Conservation (phyloP, 2,113 vertebrate genomes). For the Hystrix brachyura region DNA sequence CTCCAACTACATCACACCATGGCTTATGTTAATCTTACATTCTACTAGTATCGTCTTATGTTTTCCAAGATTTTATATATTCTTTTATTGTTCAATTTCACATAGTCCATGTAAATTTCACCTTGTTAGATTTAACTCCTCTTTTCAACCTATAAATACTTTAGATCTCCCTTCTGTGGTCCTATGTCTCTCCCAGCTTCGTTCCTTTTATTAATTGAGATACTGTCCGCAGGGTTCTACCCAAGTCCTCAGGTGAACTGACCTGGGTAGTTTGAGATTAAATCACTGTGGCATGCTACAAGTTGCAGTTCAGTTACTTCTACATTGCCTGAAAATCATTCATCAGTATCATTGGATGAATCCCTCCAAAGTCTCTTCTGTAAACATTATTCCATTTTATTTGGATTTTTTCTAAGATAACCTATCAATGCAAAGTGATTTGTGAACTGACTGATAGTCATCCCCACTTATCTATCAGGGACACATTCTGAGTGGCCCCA, state of each 20-base stretch:
- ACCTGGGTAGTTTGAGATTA: neutral
- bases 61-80: neutral
- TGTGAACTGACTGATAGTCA: neutral
- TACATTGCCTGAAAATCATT: neutral
- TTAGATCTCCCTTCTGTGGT: neutral
- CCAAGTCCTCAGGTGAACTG: neutral
- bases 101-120: constrained; percentile 16
- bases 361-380: neutral
- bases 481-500: neutral
- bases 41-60: neutral
- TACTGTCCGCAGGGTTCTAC: neutral
- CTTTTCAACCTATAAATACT: neutral
- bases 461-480: neutral
- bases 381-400: neutral
- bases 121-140: neutral
- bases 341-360: neutral
- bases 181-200: neutral
- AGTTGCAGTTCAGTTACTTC: neutral
- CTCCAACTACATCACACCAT: neutral
- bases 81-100: neutral
- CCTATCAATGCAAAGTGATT: neutral
- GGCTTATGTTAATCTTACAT: neutral
- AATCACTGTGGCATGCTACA: neutral
- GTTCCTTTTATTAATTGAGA: neutral
- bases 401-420: neutral